Base-by-base conservation (phyloP, 2,888 invertebrate genomes). In the Fissipunctia ypsillon region DNA sequence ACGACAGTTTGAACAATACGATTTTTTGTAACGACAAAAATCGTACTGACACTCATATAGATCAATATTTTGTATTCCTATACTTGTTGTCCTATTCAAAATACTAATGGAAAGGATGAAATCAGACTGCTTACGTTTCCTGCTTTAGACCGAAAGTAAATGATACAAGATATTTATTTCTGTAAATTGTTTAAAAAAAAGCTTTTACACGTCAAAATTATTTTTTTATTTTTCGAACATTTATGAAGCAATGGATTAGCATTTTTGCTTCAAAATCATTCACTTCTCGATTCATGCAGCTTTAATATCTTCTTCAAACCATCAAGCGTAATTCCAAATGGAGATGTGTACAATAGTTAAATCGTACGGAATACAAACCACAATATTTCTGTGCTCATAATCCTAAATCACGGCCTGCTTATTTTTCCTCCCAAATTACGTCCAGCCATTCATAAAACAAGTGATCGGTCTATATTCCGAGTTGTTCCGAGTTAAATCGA, bases 401-500 rank as follows among this genome's bases (percentile, higher is more conserved):
- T 41, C 65, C 50, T 52, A 59, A 64, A 82, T 78, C 59, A 76
- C 38, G 43, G 52, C 0, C 28, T 64, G 41, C 57, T 69, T 54
- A 63, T 28, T 73, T 80, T 82, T 67, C 22, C 25, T 50, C n/a
- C 56, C 43, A 12, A 66, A 73, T 74, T 68, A 52, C 41, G 50
- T 69, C 59, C 59, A 81, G 64, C 45, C 76, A 71, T 76, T 74
- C 86, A 69, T 76, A 69, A 80, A 78, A 71, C 61, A 57, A 72
- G 64, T 60, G 74, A 81, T 76, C 68, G 67, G 73, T 54, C 63
- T 71, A 73, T 73, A 68, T 76, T 59, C 38, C 31, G 72, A 76
- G 75, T 77, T 72, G 57, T 70, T 52, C 52, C 28, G 65, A 69
- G 82, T 82, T 86, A 73, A 85, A 84, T 85, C 76, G 84, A 41